A percentile compares a stretch with the other conserved stretches of the same genome.
phyloP scores from a whole-genome alignment of 2,113 vertebrate genomes.

The Melanerpes aurifrons region DNA sequence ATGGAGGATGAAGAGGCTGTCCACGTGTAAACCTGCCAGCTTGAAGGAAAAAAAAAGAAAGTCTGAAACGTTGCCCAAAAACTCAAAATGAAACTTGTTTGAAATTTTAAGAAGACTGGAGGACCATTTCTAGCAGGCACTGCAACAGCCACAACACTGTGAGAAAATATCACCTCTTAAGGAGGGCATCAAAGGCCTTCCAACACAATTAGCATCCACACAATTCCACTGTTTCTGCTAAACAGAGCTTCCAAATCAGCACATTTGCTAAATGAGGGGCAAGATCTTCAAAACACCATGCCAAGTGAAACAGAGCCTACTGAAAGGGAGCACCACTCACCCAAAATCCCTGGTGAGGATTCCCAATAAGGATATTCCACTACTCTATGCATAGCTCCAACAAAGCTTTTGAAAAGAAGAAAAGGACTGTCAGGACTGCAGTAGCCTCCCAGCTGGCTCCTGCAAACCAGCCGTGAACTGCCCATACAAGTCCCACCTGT shows the following conservation, averaged over 20 bases:
- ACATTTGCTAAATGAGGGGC: not conserved
- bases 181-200: not conserved
- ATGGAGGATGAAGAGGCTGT: not conserved
- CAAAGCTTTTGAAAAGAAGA: not conserved
- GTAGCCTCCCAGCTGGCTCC: not conserved
- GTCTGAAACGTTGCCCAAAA: not conserved
- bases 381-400: fast-evolving
- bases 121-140: not conserved
- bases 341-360: fast-evolving
- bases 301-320: not conserved
- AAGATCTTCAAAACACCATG: not conserved
- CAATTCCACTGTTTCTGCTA: not conserved
- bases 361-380: not conserved
- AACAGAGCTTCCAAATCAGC: not conserved
- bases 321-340: not conserved
- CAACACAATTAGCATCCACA: not conserved
- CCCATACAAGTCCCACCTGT: fast-evolving
- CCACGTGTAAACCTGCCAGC: not conserved
- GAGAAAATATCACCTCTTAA: not conserved
- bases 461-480: fast-evolving
- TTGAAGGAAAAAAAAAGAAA: not conserved
- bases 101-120: not conserved
- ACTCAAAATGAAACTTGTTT: not conserved
- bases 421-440: not conserved
- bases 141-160: not conserved